Percentiles rank a stretch among this genome's conserved stretches.
Evolutionary conservation across 2,797 vertebrate species (phyloP).

Genomic region (Syndactyla subalaris): DNA sequence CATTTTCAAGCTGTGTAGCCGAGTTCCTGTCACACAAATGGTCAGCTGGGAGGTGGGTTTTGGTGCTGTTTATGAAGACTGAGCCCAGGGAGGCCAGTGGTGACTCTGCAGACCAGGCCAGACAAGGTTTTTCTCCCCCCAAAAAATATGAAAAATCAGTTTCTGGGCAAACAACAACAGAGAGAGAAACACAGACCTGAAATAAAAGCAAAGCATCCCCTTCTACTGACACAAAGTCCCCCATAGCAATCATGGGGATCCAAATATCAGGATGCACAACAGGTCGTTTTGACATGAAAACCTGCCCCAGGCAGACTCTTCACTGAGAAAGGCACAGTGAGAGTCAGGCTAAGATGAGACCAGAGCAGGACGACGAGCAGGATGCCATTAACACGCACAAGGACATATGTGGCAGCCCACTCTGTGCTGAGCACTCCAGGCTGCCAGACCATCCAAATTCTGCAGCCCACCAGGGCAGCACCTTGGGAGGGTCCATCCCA

Average conservation of each 20-base stretch:
- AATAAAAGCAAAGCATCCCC: not conserved
- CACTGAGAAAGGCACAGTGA: not conserved
- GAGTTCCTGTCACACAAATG: conserved; percentile 72
- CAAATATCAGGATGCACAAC: rapidly evolving
- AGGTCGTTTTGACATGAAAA: not conserved
- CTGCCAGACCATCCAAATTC: not conserved
- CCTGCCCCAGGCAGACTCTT: too few relatives aligned
- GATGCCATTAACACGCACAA: rapidly evolving
- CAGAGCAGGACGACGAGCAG: not conserved
- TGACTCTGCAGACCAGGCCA: rapidly evolving
- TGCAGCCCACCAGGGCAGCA: not conserved
- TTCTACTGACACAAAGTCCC: not conserved
- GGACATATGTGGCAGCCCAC: rapidly evolving
- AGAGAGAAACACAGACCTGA: not conserved
- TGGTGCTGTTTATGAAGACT: conserved; percentile 61
- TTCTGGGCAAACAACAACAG: not conserved
- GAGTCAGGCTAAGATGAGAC: too few relatives aligned
- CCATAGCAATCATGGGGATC: not conserved
- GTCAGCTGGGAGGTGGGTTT: conserved; percentile 31
- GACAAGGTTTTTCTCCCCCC: not conserved
- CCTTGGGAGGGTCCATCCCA: not conserved
- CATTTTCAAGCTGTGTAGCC: conserved; percentile 68
- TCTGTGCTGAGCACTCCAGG: not conserved
- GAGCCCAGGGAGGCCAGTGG: conserved; percentile 36
- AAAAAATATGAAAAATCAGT: not conserved